Conservation (phyloP, 2,113 vertebrate species). For the Tringa solitaria region DNA sequence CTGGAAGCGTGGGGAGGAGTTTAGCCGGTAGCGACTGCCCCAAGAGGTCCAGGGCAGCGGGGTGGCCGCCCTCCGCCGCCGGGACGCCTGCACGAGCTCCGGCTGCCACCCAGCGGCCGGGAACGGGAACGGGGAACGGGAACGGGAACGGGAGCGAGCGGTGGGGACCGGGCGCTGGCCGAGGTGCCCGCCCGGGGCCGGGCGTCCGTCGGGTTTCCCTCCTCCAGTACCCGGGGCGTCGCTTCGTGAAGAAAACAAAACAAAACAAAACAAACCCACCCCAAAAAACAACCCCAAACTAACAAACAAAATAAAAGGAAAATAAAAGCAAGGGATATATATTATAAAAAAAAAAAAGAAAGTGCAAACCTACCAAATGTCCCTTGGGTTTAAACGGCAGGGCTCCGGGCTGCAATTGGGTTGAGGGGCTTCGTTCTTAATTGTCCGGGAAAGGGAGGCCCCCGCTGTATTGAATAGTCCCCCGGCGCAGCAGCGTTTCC, state of each 20-base stretch:
- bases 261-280: neutral
- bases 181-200: neutral
- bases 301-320: neutral
- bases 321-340: neutral
- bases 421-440: too few relatives aligned
- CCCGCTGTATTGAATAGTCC: neutral
- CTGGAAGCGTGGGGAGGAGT: rapidly evolving
- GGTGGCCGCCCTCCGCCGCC: too few relatives aligned
- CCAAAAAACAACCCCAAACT: neutral
- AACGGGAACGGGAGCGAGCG: neutral
- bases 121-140: neutral
- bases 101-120: constrained; percentile 16
- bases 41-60: neutral
- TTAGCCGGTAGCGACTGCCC: rapidly evolving
- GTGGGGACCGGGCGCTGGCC: neutral
- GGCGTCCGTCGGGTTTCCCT: neutral
- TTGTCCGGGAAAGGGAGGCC: neutral
- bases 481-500: neutral
- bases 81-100: neutral
- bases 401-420: neutral
- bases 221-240: neutral
- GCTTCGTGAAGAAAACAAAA: neutral
- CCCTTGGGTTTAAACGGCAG: neutral
- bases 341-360: too few relatives aligned
- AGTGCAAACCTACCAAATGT: too few relatives aligned